Evolutionary conservation across 2,888 invertebrate species (phyloP).

Genomic region (Cosmia pyralina): DNA sequence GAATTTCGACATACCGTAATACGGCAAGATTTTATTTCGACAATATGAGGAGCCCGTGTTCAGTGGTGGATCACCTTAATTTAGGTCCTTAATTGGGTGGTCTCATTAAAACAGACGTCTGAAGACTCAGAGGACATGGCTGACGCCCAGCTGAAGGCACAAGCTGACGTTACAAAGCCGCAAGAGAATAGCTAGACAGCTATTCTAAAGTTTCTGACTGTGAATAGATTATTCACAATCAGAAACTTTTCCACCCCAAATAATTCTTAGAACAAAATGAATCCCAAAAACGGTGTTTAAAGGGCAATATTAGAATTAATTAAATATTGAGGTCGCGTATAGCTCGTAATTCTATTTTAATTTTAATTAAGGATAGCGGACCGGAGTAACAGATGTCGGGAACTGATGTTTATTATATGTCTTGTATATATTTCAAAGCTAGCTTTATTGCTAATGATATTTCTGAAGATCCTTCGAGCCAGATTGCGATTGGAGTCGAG

Average conservation of each 20-base stretch:
- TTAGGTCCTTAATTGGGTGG: too few species aligned
- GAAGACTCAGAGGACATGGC: too few species aligned
- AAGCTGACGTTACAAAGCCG: neutral
- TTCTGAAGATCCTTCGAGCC: slow-evolving; percentile 50
- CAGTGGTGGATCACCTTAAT: neutral
- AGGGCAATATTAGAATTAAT: slow-evolving; percentile 73
- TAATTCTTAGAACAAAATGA: slow-evolving; percentile 59
- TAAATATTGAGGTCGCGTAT: slow-evolving; percentile 80
- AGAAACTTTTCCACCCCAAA: slow-evolving; percentile 48
- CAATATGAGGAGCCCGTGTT: neutral
- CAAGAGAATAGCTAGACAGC: slow-evolving; percentile 1
- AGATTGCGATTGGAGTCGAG: slow-evolving; percentile 44
- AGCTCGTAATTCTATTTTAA: slow-evolving; percentile 81
- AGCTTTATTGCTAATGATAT: slow-evolving; percentile 60
- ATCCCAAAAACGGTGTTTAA: slow-evolving; percentile 64
- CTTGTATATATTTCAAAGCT: slow-evolving; percentile 64
- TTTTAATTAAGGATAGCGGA: slow-evolving; percentile 82
- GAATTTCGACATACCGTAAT: neutral
- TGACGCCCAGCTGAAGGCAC: too few species aligned
- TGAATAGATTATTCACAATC: slow-evolving; percentile 7
- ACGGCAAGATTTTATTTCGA: neutral
- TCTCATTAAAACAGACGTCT: neutral
- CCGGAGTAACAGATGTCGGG: slow-evolving; percentile 80
- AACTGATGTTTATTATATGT: slow-evolving; percentile 75
- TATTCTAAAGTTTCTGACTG: too few species aligned